A percentile compares a stretch with the other conserved stretches of the same genome.
phyloP scores from a whole-genome alignment of 2,888 invertebrate species.

The Tetropium fuscum region DNA sequence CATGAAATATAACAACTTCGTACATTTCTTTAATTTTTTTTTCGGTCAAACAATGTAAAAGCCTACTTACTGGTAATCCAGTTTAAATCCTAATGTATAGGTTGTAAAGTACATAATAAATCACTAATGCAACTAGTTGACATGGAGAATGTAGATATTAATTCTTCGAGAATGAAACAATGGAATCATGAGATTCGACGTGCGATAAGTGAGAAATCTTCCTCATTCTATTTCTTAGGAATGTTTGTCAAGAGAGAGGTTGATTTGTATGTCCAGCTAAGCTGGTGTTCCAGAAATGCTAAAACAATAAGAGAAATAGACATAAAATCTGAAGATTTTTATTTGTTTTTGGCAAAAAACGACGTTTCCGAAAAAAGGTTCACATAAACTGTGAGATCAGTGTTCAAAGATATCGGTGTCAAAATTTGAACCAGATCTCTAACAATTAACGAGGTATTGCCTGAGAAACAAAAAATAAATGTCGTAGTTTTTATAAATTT shows the following conservation, averaged over 20 bases:
- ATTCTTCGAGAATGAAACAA: conserved; percentile 54
- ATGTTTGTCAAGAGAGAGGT: conserved; percentile 42
- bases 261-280: conserved; percentile 49
- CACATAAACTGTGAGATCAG: too few relatives aligned
- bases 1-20: conserved; percentile 13
- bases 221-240: conserved; percentile 48
- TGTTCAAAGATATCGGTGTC: too few relatives aligned
- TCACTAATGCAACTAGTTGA: conserved; percentile 49
- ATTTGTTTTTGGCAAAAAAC: conserved; percentile 1
- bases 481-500: too few relatives aligned
- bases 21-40: conserved; percentile 15
- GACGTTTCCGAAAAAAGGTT: background rate
- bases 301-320: conserved; percentile 37
- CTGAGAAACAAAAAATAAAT: too few relatives aligned
- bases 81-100: conserved; percentile 25
- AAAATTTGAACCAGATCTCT: too few relatives aligned
- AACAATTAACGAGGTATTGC: too few relatives aligned
- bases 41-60: conserved; percentile 23
- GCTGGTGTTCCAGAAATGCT: conserved; percentile 44
- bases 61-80: conserved; percentile 15
- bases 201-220: conserved; percentile 53
- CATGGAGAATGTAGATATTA: conserved; percentile 54
- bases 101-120: conserved; percentile 33
- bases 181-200: conserved; percentile 53
- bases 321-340: conserved; percentile 2